Base-by-base conservation (phyloP, 2,888 invertebrate genomes). In the Dendrolimus houi region DNA sequence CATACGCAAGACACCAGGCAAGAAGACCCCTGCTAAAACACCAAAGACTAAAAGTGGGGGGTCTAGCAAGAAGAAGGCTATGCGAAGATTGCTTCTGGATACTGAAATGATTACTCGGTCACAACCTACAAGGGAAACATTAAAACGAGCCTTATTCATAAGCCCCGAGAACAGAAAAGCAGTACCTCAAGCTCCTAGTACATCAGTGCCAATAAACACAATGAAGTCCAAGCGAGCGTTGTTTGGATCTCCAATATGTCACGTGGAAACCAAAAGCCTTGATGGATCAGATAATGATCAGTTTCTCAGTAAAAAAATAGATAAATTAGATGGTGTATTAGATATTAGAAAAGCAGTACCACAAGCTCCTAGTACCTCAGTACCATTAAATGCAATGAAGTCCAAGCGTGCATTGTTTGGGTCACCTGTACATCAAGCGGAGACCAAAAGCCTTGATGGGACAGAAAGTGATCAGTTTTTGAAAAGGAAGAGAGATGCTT, bases 101-200 rank as follows among this genome's bases (percentile, higher is more conserved):
- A 69, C 86, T 0, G 88, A 85, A 1, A 72, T 65, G 29, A 62
- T 82, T 10, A 77, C 83, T 1, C 73, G 79, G 54, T 77, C 84
- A 0, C 86, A 87, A 61, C 85, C 87, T 2, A 83, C 92, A 0
- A 78, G 92, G 17, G 94, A 94, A 71, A 91, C 92, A 0, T 64
- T 77, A 6, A 96, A 95, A 67, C 88, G 96, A 58, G 95, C 95
- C 0, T 78, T 96, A 1, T 96, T 96, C 68, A 92, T 95, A 67
- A 96, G 95, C 73, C 95, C 96, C 1, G 92, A 91, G 64, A 91
- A 88, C 61, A 81, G 80, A 67, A 72, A 84, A 69, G 57, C 80
- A 47, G 56, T 78, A 7, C 76, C 81, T 2, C 56, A 64, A 57
- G 58, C 79, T 59, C 58, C 92, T 65, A 74, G 88, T 70, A 57